Percentiles rank a stretch among this genome's conserved stretches.
These are phyloP conservation scores for Embiotoca jacksoni DNA, from an alignment of 2,113 vertebrate genomes.

Conservation along the genomic window DNA sequence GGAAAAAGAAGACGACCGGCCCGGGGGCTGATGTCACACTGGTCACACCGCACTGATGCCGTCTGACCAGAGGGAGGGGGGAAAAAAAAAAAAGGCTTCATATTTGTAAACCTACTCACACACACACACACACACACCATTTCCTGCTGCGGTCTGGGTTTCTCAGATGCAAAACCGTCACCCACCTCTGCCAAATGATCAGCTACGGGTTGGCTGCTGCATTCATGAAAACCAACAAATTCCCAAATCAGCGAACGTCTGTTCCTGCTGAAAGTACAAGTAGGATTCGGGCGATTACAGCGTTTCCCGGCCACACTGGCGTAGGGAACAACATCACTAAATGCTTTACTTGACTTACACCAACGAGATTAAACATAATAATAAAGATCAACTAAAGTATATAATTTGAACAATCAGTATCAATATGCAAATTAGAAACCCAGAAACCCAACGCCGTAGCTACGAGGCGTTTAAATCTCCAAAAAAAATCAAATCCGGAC, in stretches of 20 bases:
- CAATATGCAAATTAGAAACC: constrained; percentile 32
- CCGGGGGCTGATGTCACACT: constrained; percentile 37
- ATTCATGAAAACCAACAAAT: not conserved
- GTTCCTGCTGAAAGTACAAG: no score
- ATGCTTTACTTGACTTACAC: not conserved
- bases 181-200: not conserved
- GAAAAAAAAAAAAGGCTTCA: not conserved
- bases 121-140: not conserved
- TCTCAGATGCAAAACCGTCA: constrained; percentile 17
- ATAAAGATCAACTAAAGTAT: not conserved
- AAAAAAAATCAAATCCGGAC: not conserved
- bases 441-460: constrained; percentile 1
- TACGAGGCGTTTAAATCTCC: not conserved
- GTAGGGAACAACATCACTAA: not conserved
- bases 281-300: no score
- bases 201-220: constrained; percentile 1
- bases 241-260: no score
- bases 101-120: not conserved
- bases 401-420: not conserved
- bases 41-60: not conserved
- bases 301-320: no score
- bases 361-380: not conserved
- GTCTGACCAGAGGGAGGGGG: not conserved
- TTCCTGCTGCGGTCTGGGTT: constrained; percentile 19
- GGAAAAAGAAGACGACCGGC: constrained; percentile 1